Conservation (phyloP, 1,140 invertebrate genomes). For the Meteorus sp. region DNA sequence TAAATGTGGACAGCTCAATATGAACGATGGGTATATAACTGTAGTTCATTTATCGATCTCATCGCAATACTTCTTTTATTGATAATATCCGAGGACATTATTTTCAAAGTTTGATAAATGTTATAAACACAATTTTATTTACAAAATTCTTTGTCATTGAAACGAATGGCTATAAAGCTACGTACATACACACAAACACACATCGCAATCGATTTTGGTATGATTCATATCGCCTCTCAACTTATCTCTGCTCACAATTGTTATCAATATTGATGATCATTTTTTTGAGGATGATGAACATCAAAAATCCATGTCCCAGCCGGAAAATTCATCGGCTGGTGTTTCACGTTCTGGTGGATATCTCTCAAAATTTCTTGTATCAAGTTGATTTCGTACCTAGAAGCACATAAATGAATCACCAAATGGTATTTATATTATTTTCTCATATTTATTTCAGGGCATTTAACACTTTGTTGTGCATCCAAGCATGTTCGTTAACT, state of each 20-base stretch:
- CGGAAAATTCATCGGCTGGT: slow-evolving; percentile 65
- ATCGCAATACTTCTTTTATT: no score
- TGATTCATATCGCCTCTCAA: no score
- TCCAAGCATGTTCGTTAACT: no score
- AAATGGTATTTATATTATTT: slow-evolving; percentile 13
- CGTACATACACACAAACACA: no score
- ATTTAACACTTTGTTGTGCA: no score
- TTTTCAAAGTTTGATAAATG: not conserved
- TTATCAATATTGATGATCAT: slow-evolving; percentile 3
- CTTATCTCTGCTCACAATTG: not conserved
- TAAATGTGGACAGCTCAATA: no score
- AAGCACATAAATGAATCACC: slow-evolving; percentile 23
- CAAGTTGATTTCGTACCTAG: slow-evolving; percentile 56
- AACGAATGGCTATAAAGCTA: no score
- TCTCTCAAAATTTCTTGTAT: slow-evolving; percentile 65
- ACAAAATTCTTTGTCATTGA: not conserved
- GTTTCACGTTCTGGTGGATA: slow-evolving; percentile 63
- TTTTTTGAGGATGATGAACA: not conserved
- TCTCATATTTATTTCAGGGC: no score
- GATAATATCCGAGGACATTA: no score
- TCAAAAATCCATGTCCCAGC: slow-evolving; percentile 67
- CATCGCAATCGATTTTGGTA: no score
- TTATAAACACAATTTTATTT: not conserved
- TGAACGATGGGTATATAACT: no score
- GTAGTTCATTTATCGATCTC: no score